Evolutionary conservation across 2,888 invertebrate genomes (phyloP), one percentile per base, ranked within the genome.

Genomic region (Xylota sylvarum): DNA sequence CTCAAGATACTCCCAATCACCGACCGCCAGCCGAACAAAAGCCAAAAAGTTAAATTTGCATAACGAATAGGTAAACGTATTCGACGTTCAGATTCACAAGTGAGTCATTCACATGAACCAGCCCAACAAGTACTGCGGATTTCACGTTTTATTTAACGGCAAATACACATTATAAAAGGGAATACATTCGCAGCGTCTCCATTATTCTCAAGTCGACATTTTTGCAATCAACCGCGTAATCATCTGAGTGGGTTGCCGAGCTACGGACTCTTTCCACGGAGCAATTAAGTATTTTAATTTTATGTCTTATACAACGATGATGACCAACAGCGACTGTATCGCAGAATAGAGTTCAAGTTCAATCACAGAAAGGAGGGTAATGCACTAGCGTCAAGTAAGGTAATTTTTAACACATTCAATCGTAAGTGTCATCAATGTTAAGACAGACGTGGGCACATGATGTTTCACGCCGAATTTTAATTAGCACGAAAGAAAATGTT

Each of bases 261-360:
- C n/a, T 52, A 67, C 52, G 23, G 27, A 27, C 55, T 52, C 40
- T 27, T 27, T 40, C 55, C 17, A 7, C 69, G 40, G 7, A 27
- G 40, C 69, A 52, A 69, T 69, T 69, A 69, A 52, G 55, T 55
- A 69, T 69, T 52, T 69, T 69, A 69, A 69, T 40, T 69, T 55
- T 55, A 27, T n/a, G 40, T 40, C 55, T 69, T 55, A 62, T 27
- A 55, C 67, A 69, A 32, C 52, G 55, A 37, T 27, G 27, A 23
- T 52, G 62, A 52, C 48, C 43, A 62, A 30, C 32, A n/a, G 23
- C 40, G 62, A 19, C 37, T 19, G 52, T 27, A 30, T 40, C 62
- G 64, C 19, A 17, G 5, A 74, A 64, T 62, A 43, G 64, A 74
- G 73, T 74, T 74, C 62, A 64, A 74, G 73, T 74, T 74, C 43